phyloP scores from a whole-genome alignment of 2,797 vertebrate genomes.

The Bovichtus diacanthus region DNA sequence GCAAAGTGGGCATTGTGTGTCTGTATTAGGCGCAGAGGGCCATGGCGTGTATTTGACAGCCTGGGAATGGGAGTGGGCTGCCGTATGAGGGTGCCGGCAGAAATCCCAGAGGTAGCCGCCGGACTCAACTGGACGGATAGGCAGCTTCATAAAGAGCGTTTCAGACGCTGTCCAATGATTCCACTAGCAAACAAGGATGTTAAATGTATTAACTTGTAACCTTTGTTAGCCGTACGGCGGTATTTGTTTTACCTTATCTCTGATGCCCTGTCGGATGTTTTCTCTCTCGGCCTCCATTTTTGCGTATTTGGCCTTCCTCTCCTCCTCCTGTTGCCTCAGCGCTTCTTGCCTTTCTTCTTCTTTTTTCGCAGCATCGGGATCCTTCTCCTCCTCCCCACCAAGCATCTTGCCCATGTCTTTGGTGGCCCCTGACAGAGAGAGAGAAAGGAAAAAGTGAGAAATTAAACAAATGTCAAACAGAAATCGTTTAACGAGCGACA shows the following conservation, averaged over 20 bases:
- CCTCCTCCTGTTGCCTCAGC: slow-evolving; percentile 95
- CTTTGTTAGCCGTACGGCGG: not conserved
- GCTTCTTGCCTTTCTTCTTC: slow-evolving; percentile 98
- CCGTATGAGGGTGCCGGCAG: too few species aligned
- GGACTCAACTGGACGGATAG: too few species aligned
- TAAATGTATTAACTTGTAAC: not conserved
- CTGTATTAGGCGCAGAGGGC: too few species aligned
- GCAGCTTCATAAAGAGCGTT: too few species aligned
- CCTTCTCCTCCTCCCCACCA: slow-evolving; percentile 97
- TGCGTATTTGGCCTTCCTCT: slow-evolving; percentile 97
- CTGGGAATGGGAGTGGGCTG: too few species aligned
- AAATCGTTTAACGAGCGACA: slow-evolving; percentile 22
- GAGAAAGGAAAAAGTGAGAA: not conserved
- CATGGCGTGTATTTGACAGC: too few species aligned
- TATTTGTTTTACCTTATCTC: slow-evolving; percentile 91
- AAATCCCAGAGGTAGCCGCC: too few species aligned
- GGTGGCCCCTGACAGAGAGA: slow-evolving; percentile 90
- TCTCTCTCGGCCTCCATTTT: slow-evolving; percentile 98
- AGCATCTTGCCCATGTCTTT: slow-evolving; percentile 99
- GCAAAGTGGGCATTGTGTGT: too few species aligned
- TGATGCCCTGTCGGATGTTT: slow-evolving; percentile 95
- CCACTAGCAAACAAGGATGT: not conserved
- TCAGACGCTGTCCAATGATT: not conserved
- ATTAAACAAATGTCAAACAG: slow-evolving; percentile 27
- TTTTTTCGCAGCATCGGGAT: slow-evolving; percentile 96